Conservation (phyloP, 2,888 invertebrate species). For the Hedya salicella region DNA sequence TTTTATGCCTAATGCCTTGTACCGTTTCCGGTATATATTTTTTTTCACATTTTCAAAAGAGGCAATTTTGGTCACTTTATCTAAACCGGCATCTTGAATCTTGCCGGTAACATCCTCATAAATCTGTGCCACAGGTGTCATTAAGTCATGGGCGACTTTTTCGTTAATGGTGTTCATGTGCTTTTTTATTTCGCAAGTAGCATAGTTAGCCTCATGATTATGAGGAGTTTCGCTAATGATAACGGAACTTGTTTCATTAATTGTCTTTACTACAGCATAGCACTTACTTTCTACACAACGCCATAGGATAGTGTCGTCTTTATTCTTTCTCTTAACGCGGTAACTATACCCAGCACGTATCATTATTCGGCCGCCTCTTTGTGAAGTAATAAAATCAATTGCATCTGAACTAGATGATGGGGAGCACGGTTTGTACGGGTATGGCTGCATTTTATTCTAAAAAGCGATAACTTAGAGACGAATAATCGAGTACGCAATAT, state of each 20-base stretch:
- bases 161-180: background rate
- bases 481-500: too few species aligned
- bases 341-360: background rate
- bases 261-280: background rate
- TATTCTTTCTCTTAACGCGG: background rate
- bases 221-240: background rate
- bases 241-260: background rate
- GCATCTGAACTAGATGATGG: background rate
- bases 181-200: background rate
- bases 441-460: background rate
- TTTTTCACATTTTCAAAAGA: too few species aligned
- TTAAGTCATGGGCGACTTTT: background rate
- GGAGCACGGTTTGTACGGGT: background rate
- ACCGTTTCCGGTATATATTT: too few species aligned
- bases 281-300: constrained; percentile 3
- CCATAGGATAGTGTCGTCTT: constrained; percentile 2
- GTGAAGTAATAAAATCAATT: constrained; percentile 1
- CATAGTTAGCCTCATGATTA: background rate
- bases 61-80: too few species aligned
- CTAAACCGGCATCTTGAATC: too few species aligned
- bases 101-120: background rate
- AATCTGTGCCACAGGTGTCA: background rate
- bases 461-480: too few species aligned
- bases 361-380: background rate
- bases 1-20: too few species aligned